Evolutionary conservation across 2,888 invertebrate genomes (phyloP), one percentile per base, ranked within the genome.

Genomic region (Caenorhabditis sp.): DNA sequence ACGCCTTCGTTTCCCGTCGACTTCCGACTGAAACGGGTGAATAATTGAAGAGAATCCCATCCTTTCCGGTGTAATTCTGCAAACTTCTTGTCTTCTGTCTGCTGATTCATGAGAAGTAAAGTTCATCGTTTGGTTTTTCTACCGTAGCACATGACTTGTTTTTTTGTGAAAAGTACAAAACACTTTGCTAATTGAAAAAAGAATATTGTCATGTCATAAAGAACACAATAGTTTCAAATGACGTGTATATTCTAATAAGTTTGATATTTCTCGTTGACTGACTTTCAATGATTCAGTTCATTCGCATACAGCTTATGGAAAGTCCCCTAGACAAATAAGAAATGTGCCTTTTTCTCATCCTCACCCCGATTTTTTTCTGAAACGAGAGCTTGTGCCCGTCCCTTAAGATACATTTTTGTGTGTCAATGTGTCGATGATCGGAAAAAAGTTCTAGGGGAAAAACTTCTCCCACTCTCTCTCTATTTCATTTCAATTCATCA

Each of bases 261-360:
- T 53, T 18, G 32, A 24, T 37, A 37, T 56, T 50, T 40, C 24
- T 15, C 53, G 53, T 64, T 60, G 32, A 32, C 32, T 32, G 32
- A 4, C 32, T 44, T n/a, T n/a, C 44, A n/a, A 68, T 80, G 80
- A 80, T 69, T 80, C 80, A 80, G 80, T 69, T 74, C 58, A 64
- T 64, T 69, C 60, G 74, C 80, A 80, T 74, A 74, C 80, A 80
- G 80, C 64, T 80, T 80, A 80, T 32, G 64, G 58, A 74, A 72
- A 62, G 51, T 60, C 65, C 15, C 40, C 18, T 35, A 44, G 53
- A 60, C 67, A 76, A 76, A 76, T 40, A 76, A 35, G 28, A 22
- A 44, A 40, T 40, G 32, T 13, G 28, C 37, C n/a, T 72, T 72
- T n/a, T 72, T 53, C 40, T 53, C 26, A 47, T 47, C 47, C 47